A percentile compares a stretch with the other conserved stretches of the same genome.
phyloP scores from a whole-genome alignment of 2,113 vertebrate species.

The Melanotaenia duboulayi region DNA sequence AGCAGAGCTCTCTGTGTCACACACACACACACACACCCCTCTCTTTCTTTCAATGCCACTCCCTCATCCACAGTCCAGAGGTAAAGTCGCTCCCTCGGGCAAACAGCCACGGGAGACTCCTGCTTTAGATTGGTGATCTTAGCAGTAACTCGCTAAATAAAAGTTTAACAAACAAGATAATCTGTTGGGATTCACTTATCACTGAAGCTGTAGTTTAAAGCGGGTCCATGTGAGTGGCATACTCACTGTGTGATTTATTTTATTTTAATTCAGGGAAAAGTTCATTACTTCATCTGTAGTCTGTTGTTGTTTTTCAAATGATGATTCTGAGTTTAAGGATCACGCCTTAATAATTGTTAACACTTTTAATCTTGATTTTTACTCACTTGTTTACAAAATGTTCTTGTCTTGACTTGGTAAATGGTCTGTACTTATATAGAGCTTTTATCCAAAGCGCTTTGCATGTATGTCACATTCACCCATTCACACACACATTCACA shows the following conservation, averaged over 20 bases:
- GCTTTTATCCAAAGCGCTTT: no score
- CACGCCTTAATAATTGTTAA: no score
- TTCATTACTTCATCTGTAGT: background rate
- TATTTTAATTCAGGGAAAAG: background rate
- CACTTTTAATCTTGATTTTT: no score
- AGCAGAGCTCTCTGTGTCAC: constrained; percentile 43
- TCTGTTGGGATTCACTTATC: no score
- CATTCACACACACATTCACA: no score
- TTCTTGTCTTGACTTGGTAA: no score
- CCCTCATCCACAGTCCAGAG: constrained; percentile 75
- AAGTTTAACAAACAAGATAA: background rate
- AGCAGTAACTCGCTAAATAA: no score
- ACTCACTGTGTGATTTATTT: background rate
- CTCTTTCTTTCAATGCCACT: constrained; percentile 61
- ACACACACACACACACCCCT: constrained; percentile 40
- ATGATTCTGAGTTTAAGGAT: background rate
- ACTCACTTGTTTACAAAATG: no score
- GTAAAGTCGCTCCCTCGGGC: constrained; percentile 67
- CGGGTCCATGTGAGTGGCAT: background rate
- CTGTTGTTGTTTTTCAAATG: background rate
- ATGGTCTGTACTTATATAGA: no score
- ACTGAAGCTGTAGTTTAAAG: no score
- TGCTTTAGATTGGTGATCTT: background rate
- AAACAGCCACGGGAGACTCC: constrained; percentile 18
- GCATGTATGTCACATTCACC: no score